phyloP scores from a whole-genome alignment of 2,888 invertebrate species.

The Alloplasta piceator region DNA sequence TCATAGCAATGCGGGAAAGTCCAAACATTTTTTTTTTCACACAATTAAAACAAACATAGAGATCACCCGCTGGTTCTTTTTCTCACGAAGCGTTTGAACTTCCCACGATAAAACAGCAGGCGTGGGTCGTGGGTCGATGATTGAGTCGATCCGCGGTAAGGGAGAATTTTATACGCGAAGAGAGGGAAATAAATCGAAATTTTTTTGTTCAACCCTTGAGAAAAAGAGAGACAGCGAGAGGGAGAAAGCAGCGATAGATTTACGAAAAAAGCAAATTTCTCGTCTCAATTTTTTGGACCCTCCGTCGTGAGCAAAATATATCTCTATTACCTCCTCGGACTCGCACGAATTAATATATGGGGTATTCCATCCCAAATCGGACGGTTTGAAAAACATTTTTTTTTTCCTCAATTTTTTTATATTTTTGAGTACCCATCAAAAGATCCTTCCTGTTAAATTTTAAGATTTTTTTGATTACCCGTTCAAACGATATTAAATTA shows the following conservation, averaged over 20 bases:
- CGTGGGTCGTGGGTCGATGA: conserved; percentile 40
- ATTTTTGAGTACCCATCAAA: too few species aligned
- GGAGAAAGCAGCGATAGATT: neutral
- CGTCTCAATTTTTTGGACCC: conserved; percentile 75
- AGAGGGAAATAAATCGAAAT: neutral
- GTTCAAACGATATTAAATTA: too few species aligned
- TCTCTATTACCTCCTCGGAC: conserved; percentile 71
- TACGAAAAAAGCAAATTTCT: conserved; percentile 44
- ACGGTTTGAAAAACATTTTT: too few species aligned
- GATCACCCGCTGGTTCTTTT: conserved; percentile 52
- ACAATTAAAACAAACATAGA: conserved; percentile 52
- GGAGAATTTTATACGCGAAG: conserved; percentile 11
- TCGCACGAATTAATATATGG: conserved; percentile 29
- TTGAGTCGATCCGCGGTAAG: conserved; percentile 44
- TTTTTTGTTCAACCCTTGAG: neutral
- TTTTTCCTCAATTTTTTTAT: too few species aligned
- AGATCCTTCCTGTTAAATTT: too few species aligned
- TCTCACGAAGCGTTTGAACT: conserved; percentile 60
- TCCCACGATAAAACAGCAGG: conserved; percentile 60
- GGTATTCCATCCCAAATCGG: too few species aligned
- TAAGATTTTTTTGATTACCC: too few species aligned
- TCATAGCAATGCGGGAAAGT: too few species aligned
- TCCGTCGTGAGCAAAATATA: conserved; percentile 68
- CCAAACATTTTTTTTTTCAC: neutral
- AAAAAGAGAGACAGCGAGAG: neutral